Conservation (phyloP, 1,140 invertebrate genomes). For the Drosophila sechellia region DNA sequence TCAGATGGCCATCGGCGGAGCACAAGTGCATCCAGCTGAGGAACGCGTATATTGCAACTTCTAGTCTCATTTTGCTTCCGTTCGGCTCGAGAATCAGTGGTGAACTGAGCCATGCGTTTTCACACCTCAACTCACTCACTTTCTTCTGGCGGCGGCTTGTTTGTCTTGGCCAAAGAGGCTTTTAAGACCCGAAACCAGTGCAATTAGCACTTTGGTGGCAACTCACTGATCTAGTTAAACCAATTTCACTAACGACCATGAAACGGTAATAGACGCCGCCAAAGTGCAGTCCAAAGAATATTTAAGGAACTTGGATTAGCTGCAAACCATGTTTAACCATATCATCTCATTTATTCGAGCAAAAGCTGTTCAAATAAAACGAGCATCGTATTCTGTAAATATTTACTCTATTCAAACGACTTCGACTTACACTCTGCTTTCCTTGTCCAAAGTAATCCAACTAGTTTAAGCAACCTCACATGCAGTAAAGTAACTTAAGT, state of each 20-base stretch:
- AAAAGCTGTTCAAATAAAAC: conserved; percentile 11
- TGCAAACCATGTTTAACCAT: too few species aligned
- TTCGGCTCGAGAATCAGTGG: conserved; percentile 36
- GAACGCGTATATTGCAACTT: neutral
- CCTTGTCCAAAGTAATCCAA: conserved; percentile 27
- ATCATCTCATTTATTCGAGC: neutral
- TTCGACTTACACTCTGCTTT: conserved; percentile 24
- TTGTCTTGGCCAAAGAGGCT: conserved; percentile 16
- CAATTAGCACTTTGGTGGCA: conserved; percentile 62
- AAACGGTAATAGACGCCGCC: conserved; percentile 1
- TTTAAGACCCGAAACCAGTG: conserved; percentile 39
- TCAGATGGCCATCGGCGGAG: conserved; percentile 17
- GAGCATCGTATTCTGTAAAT: conserved; percentile 22
- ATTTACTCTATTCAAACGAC: conserved; percentile 39
- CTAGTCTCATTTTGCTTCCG: conserved; percentile 36
- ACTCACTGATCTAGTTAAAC: conserved; percentile 43
- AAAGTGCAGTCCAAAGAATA: conserved; percentile 12
- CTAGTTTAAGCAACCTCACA: conserved; percentile 38
- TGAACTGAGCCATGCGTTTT: conserved; percentile 28
- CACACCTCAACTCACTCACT: conserved; percentile 59
- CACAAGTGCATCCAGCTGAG: neutral
- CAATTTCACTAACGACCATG: conserved; percentile 49
- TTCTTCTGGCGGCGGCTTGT: conserved; percentile 41
- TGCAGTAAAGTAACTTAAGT: conserved; percentile 30
- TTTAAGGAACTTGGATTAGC: neutral